Base-by-base conservation (phyloP, 2,888 invertebrate species). In the Pyrgus malvae region DNA sequence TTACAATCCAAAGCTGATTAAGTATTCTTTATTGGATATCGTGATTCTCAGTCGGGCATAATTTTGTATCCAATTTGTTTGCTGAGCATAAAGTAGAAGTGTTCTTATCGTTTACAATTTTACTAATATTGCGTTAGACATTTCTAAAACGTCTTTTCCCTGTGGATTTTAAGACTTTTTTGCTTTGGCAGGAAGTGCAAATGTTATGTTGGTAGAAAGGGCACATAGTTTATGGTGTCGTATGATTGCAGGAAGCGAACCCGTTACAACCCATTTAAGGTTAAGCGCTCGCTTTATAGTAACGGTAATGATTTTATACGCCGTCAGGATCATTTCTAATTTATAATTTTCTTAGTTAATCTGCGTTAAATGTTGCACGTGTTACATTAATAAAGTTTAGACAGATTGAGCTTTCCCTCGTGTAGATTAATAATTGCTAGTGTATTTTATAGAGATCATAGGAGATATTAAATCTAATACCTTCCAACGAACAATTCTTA, bases 251-350 rank as follows among this genome's bases (percentile, higher is more conserved):
- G 77, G 73, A 77, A 72, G 72, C 63, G 59, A 60, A 55, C 60
- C 79, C 76, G 80, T 82, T 82, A 82, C 66, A 63, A 64, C 53
- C 61, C 65, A 62, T 66, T 63, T 62, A 68, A 66, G 70, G 58
- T 56, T 71, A 74, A 74, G 76, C 72, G 71, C 68, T 67, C 66
- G 58, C 62, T 68, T 64, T 70, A 67, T 68, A 56, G 68, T 77
- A 79, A 78, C 78, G 78, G 77, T 77, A 72, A 68, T 55, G 55
- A 35, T 48, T 58, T 49, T 44, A 57, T 58, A 57, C 55, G 55
- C 54, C 45, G 42, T 33, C 54, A 37, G 46, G 46, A 54, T 40
- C 14, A 54, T 46, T 46, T 46, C 45, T 46, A 46, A 46, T 46
- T 46, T 46, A 38, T 46, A 46, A 46, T 46, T 23, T 40, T 31